These are phyloP conservation scores for Conus betulinus DNA, from an alignment of 1,140 invertebrate genomes.

Conservation along the genomic window DNA sequence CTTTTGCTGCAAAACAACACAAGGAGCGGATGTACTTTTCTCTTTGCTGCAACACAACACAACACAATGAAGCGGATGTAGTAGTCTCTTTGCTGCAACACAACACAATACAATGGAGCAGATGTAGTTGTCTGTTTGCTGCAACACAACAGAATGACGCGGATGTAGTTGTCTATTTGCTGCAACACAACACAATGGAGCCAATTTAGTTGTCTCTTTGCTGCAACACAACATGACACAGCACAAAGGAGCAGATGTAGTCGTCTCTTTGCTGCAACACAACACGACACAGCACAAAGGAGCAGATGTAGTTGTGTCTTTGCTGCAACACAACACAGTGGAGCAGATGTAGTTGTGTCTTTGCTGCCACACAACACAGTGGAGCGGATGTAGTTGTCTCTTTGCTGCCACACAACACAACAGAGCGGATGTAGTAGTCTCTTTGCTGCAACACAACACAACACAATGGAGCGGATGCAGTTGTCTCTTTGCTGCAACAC, in stretches of 20 bases:
- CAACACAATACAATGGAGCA: slow-evolving; percentile 79
- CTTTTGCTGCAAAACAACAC: too few relatives aligned
- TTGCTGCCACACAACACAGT: slow-evolving; percentile 87
- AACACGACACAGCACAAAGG: slow-evolving; percentile 90
- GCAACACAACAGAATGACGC: too few relatives aligned
- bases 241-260: slow-evolving; percentile 79
- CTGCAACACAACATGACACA: slow-evolving; percentile 82
- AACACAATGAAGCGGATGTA: too few relatives aligned
- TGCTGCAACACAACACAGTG: slow-evolving; percentile 86
- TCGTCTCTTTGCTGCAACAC: slow-evolving; percentile 86
- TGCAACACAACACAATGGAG: slow-evolving; percentile 88
- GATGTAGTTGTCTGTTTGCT: slow-evolving; percentile 63
- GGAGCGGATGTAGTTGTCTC: slow-evolving; percentile 97
- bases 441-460: slow-evolving; percentile 77
- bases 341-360: slow-evolving; percentile 98
- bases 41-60: slow-evolving; percentile 79
- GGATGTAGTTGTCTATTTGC: too few relatives aligned
- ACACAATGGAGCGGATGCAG: slow-evolving; percentile 79
- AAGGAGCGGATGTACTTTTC: slow-evolving; percentile 98
- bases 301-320: slow-evolving; percentile 97
- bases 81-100: slow-evolving; percentile 86
- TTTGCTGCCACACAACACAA: slow-evolving; percentile 73
- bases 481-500: slow-evolving; percentile 64
- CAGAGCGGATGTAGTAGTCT: slow-evolving; percentile 86
- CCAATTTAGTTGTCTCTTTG: slow-evolving; percentile 96